Conservation (phyloP, 2,888 invertebrate species). For the Noctua fimbriata region DNA sequence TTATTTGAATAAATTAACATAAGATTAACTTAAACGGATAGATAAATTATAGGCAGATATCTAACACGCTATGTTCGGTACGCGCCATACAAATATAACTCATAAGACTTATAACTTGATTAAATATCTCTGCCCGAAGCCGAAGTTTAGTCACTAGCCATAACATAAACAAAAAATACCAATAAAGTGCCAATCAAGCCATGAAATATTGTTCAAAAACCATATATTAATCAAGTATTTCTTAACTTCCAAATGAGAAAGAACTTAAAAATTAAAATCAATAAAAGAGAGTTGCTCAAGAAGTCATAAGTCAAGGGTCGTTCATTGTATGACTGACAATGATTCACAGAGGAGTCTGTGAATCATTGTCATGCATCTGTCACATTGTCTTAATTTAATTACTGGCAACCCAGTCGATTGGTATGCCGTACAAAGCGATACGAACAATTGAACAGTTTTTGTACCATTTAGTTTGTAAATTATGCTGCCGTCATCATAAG, state of each 20-base stretch:
- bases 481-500: conserved; percentile 6
- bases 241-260: conserved; percentile 10
- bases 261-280: conserved; percentile 12
- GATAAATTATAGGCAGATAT: neutral
- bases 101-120: neutral
- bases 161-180: conserved; percentile 3
- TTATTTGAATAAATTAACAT: conserved; percentile 22
- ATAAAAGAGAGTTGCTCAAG: conserved; percentile 20
- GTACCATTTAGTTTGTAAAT: conserved; percentile 32
- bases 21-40: neutral
- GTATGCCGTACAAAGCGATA: conserved; percentile 32
- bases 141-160: neutral
- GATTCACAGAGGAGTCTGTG: too few relatives aligned
- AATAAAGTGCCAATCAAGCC: conserved; percentile 11
- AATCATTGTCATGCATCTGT: conserved; percentile 47
- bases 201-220: conserved; percentile 19
- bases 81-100: neutral
- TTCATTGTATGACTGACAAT: conserved; percentile 47
- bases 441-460: conserved; percentile 48
- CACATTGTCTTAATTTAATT: conserved; percentile 42
- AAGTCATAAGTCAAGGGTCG: conserved; percentile 53
- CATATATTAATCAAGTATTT: conserved; percentile 15
- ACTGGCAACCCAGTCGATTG: conserved; percentile 37
- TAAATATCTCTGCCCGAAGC: neutral
- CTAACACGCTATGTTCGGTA: neutral